Base-by-base conservation (phyloP, 1,140 invertebrate species). In the Mizuhopecten yessoensis region DNA sequence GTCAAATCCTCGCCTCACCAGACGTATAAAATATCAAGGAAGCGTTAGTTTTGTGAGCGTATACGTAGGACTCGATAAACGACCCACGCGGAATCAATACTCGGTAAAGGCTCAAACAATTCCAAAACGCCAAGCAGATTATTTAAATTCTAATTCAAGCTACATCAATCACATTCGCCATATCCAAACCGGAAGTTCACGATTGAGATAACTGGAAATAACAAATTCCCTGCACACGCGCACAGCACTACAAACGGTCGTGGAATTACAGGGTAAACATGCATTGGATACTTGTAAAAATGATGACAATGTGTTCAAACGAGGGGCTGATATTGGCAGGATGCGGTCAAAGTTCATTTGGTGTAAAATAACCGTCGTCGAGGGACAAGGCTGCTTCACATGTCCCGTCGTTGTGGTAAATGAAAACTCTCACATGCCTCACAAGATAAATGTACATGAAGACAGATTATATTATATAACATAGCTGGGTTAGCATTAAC, bases 131-230 rank as follows among this genome's bases (percentile, higher is more conserved):
- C 23, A 75, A n/a, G 29, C 23, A 75, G 2, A 29, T 75, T 75
- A 29, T 75, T 75, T 75, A 75, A 75, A 75, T 75, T n/a, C 17
- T 9, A 49, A 49, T 49, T 20, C 45, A 10, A n/a, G 57, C 57
- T n/a, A 75, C 57, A 75, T 75, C 57, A 75, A 75, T 75, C 57
- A 29, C n/a, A 75, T n/a, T n/a, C 57, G n/a, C 57, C 9, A 75
- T 75, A 29, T n/a, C 3, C 1, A 75, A 29, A 75, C 57, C 57
- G 57, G 57, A 75, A 75, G 57, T 75, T 23, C 57, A 75, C 57
- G 11, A 1, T 13, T 29, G 57, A 75, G n/a, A 29, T 17, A 0
- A 17, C 57, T n/a, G 2, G 23, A 29, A 75, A 75, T 75, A 13
- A 75, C 57, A 75, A 75, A 75, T 75, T 75, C n/a, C 23, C 57